Percentiles rank a stretch among this genome's conserved stretches.
phyloP scores from a whole-genome alignment of 2,888 invertebrate genomes.

The Drosophila diplacantha region DNA sequence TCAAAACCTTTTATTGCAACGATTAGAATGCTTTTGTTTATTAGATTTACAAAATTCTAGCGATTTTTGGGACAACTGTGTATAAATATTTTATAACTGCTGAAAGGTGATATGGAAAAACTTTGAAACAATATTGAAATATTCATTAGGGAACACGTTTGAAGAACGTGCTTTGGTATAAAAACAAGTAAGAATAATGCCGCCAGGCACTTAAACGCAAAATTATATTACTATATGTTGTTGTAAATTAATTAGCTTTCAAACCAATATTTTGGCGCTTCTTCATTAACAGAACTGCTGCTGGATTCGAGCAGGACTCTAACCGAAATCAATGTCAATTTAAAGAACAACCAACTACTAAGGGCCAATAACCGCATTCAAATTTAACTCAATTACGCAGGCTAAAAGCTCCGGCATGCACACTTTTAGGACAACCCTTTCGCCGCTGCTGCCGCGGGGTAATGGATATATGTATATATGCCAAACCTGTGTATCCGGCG shows the following conservation, averaged over 20 bases:
- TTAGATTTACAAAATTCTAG: not conserved
- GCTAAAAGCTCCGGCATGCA: conserved; percentile 19
- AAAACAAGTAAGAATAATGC: not conserved
- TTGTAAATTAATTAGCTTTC: not conserved
- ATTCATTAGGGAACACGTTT: not conserved
- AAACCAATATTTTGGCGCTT: not conserved
- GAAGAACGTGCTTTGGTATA: not conserved
- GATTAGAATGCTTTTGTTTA: not conserved
- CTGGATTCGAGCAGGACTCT: conserved; percentile 3
- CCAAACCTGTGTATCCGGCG: conserved; percentile 83
- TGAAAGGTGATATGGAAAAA: not conserved
- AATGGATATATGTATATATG: conserved; percentile 19
- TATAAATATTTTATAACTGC: no score
- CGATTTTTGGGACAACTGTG: no score
- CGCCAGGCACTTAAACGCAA: no score
- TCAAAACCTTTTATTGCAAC: not conserved
- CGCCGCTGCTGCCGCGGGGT: conserved; percentile 2
- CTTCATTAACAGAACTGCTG: no score
- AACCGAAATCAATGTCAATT: conserved; percentile 7
- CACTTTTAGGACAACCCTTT: conserved; percentile 41
- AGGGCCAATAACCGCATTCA: conserved; percentile 33
- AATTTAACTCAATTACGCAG: conserved; percentile 13
- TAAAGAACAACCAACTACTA: conserved; percentile 1
- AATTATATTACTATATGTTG: not conserved
- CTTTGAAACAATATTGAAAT: not conserved